phyloP scores from a whole-genome alignment of 2,888 invertebrate genomes.

The Bimastos eiseni region DNA sequence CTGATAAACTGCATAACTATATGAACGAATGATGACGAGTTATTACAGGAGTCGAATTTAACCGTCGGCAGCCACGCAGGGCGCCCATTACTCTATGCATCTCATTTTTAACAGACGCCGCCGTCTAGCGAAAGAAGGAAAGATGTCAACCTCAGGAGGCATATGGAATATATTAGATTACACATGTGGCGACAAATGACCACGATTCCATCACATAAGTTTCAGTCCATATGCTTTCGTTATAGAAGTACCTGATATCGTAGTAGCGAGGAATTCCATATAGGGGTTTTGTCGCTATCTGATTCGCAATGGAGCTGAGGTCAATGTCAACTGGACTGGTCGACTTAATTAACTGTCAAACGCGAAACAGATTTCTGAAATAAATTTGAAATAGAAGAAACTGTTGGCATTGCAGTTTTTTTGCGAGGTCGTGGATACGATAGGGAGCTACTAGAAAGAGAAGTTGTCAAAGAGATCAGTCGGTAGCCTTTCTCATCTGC shows the following conservation, averaged over 20 bases:
- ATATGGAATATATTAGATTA: neutral
- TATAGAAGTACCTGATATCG: neutral
- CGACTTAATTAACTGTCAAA: slow-evolving; percentile 1
- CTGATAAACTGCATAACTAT: too few relatives aligned
- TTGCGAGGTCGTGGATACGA: neutral
- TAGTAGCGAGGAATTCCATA: neutral
- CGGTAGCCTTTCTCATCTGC: too few relatives aligned
- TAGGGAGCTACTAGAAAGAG: neutral
- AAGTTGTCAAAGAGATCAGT: neutral
- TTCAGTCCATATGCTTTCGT: neutral
- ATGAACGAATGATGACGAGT: too few relatives aligned
- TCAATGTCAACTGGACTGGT: neutral
- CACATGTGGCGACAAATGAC: neutral
- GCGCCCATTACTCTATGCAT: too few relatives aligned
- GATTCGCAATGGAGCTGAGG: neutral
- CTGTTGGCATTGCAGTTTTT: neutral
- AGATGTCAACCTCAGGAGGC: too few relatives aligned
- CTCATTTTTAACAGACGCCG: neutral
- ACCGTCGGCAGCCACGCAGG: too few relatives aligned
- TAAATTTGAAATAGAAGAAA: neutral
- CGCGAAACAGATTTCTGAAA: neutral
- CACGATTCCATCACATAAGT: neutral
- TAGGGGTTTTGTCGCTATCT: neutral
- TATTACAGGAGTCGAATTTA: too few relatives aligned
- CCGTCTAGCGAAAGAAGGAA: too few relatives aligned